Percentiles rank a stretch among this genome's conserved stretches.
Evolutionary conservation across 2,113 vertebrate genomes (phyloP).

Genomic region (Misgurnus anguillicaudatus): DNA sequence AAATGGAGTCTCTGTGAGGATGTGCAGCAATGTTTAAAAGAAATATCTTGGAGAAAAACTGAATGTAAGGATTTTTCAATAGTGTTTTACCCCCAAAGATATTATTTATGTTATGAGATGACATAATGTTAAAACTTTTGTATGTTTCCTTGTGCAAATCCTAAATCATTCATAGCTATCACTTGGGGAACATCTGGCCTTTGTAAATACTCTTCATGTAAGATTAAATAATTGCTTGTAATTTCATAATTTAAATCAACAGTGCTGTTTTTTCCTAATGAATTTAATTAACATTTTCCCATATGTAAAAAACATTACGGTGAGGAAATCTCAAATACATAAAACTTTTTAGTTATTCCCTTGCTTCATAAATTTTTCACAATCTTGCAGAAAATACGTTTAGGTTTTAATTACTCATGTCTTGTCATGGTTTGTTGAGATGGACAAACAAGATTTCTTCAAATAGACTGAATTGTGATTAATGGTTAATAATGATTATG

Average conservation of each 20-base stretch:
- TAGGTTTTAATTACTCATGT: slow-evolving; percentile 18
- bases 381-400: neutral
- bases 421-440: neutral
- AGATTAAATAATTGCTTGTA: too few relatives aligned
- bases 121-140: neutral
- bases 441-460: neutral
- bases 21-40: neutral
- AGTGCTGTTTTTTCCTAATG: too few relatives aligned
- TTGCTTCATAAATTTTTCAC: neutral
- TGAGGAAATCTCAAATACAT: neutral
- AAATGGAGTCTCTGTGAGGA: neutral
- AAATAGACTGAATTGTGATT: neutral
- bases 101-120: neutral
- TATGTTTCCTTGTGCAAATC: neutral
- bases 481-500: neutral
- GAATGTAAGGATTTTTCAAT: neutral
- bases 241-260: too few relatives aligned
- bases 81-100: neutral
- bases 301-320: neutral
- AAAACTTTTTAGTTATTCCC: neutral
- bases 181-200: too few relatives aligned
- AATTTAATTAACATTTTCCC: too few relatives aligned
- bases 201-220: too few relatives aligned
- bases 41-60: neutral
- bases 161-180: neutral